Evolutionary conservation across 2,797 vertebrate species (phyloP).

Genomic region (Manis crassicaudata): DNA sequence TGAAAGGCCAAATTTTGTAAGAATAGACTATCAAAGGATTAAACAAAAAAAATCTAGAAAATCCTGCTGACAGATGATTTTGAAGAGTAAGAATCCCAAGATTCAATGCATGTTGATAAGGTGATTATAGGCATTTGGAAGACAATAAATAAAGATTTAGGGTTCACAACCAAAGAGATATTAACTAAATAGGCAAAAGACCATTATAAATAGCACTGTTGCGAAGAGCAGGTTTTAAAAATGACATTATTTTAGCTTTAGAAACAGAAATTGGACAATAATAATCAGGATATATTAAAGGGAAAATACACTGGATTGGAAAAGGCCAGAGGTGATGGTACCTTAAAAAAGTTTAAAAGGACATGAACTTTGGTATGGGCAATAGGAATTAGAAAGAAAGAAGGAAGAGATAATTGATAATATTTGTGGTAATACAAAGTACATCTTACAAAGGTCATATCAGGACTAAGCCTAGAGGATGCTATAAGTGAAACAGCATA

Average conservation of each 20-base stretch:
- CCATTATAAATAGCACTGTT: neutral
- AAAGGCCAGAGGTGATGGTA: neutral
- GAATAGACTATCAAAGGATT: neutral
- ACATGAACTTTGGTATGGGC: neutral
- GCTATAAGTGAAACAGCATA: no score
- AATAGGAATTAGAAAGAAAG: neutral
- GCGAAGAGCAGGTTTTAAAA: neutral
- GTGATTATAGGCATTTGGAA: neutral
- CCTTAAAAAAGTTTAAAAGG: neutral
- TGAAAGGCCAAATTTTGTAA: neutral
- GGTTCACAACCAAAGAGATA: neutral
- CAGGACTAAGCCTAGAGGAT: neutral
- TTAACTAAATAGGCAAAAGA: neutral
- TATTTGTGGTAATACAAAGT: neutral
- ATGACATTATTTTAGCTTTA: neutral
- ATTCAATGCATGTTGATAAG: neutral
- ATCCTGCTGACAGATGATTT: neutral
- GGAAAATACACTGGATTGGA: neutral
- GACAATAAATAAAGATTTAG: neutral
- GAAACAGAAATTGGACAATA: neutral
- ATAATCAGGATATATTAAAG: neutral
- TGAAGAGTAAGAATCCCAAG: neutral
- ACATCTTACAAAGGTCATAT: neutral
- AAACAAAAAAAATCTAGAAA: neutral
- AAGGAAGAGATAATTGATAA: neutral